These are phyloP conservation scores for Drosophila dunni DNA, from an alignment of 1,140 invertebrate species.

Conservation along the genomic window DNA sequence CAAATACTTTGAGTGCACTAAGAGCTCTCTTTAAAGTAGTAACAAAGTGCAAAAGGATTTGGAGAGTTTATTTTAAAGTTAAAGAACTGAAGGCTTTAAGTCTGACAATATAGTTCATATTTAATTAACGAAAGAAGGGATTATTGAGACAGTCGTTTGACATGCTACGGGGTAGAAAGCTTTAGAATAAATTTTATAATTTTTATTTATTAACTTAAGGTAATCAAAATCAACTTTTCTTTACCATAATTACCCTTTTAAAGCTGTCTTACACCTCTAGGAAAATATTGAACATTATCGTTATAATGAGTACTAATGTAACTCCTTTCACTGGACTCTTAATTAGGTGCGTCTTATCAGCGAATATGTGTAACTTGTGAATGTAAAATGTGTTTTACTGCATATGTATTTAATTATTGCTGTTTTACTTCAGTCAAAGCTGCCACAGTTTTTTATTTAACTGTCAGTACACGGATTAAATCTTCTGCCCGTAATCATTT, in stretches of 20 bases:
- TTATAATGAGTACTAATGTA: too few relatives aligned
- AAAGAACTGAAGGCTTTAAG: neutral
- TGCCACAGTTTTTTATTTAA: conserved; percentile 8
- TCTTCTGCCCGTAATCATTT: conserved; percentile 52
- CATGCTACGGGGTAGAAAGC: too few relatives aligned
- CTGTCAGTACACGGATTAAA: conserved; percentile 31
- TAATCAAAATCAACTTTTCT: too few relatives aligned
- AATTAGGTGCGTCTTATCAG: neutral
- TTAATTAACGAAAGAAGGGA: too few relatives aligned
- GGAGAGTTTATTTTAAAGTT: neutral
- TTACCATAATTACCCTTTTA: too few relatives aligned
- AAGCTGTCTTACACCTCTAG: too few relatives aligned
- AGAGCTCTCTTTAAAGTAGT: conserved; percentile 4
- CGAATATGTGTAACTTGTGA: neutral
- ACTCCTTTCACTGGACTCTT: neutral
- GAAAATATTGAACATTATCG: too few relatives aligned
- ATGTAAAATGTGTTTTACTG: neutral
- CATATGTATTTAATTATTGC: conserved; percentile 20
- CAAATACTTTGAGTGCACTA: conserved; percentile 15
- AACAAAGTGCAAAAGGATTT: neutral
- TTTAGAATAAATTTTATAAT: too few relatives aligned
- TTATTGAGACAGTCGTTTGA: too few relatives aligned
- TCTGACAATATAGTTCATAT: too few relatives aligned
- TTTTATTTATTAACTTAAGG: too few relatives aligned
- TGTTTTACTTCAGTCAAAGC: conserved; percentile 11